phyloP scores from a whole-genome alignment of 1,140 invertebrate species.

The Bombus terrestris region DNA sequence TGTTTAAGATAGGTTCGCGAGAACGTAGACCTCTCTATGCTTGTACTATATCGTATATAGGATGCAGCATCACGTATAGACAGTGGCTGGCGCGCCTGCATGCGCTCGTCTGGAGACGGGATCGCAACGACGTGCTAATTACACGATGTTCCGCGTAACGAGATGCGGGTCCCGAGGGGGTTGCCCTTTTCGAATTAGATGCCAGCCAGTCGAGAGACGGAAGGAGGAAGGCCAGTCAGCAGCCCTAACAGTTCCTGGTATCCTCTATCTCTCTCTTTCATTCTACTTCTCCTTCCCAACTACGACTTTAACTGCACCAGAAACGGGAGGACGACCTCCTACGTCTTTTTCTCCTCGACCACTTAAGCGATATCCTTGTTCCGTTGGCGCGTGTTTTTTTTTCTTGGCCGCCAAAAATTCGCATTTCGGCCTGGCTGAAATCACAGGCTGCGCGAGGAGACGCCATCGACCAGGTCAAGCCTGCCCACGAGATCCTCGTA shows the following conservation, averaged over 20 bases:
- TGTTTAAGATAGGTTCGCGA: background rate
- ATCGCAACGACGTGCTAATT: constrained; percentile 80
- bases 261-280: constrained; percentile 21
- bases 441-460: constrained; percentile 67
- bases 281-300: background rate
- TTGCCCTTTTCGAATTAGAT: constrained; percentile 65
- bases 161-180: constrained; percentile 77
- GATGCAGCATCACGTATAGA: constrained; percentile 64
- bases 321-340: background rate
- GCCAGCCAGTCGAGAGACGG: constrained; percentile 39
- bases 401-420: constrained; percentile 49
- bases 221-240: constrained; percentile 61
- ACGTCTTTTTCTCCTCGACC: constrained; percentile 39
- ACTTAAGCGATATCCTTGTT: constrained; percentile 50
- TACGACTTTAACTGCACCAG: background rate
- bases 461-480: constrained; percentile 54
- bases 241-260: constrained; percentile 68
- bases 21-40: background rate
- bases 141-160: constrained; percentile 79
- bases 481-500: constrained; percentile 53
- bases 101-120: constrained; percentile 38
- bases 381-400: constrained; percentile 43
- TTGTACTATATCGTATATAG: background rate
- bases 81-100: constrained; percentile 10
- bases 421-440: constrained; percentile 60